Percentiles rank a stretch among this genome's conserved stretches.
Evolutionary conservation across 2,888 invertebrate genomes (phyloP).

Genomic region (Athalia cordata): DNA sequence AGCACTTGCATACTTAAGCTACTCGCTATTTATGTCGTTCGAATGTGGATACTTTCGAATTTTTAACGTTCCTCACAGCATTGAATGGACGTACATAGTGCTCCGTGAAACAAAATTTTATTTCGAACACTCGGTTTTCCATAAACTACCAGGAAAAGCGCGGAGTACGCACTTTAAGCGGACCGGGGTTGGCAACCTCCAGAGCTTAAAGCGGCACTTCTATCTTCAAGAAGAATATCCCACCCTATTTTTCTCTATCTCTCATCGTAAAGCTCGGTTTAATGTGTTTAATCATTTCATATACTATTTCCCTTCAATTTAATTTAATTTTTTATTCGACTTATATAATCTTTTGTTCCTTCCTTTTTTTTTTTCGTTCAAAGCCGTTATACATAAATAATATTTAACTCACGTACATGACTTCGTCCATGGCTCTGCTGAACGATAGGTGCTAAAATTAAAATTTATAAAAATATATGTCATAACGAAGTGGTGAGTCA

Average conservation of each 20-base stretch:
- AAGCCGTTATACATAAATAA: neutral
- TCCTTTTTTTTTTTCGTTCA: neutral
- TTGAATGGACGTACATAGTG: conserved; percentile 10
- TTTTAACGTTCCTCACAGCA: too few species aligned
- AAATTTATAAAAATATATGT: neutral
- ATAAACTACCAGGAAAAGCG: conserved; percentile 9
- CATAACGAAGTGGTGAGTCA: too few species aligned
- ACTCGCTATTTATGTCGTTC: too few species aligned
- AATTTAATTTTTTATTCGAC: neutral
- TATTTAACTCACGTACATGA: neutral
- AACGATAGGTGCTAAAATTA: conserved; percentile 13
- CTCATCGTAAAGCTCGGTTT: neutral
- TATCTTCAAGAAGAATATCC: neutral
- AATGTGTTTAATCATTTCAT: too few species aligned
- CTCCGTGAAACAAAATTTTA: conserved; percentile 20
- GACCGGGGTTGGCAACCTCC: conserved; percentile 26
- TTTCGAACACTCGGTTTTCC: conserved; percentile 29
- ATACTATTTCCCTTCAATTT: neutral
- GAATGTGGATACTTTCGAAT: too few species aligned
- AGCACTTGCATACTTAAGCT: too few species aligned
- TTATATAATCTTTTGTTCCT: neutral
- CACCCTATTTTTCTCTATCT: neutral
- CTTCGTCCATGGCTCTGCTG: neutral
- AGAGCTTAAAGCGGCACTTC: conserved; percentile 22
- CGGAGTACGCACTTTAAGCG: conserved; percentile 18